phyloP scores from a whole-genome alignment of 2,113 vertebrate species.

The Malaclemys terrapin region DNA sequence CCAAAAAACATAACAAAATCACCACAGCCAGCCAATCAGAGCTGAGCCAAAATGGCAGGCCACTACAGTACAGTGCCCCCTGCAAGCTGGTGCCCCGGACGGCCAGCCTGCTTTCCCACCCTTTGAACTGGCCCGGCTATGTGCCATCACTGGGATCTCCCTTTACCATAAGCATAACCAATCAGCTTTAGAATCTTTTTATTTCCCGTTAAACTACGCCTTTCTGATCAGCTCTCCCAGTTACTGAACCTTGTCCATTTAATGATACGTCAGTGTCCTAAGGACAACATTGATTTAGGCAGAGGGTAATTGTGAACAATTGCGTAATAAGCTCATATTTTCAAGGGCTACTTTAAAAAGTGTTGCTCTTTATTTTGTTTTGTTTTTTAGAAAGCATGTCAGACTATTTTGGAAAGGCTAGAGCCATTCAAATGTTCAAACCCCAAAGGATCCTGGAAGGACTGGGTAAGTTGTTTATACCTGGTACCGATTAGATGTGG shows the following conservation, averaged over 20 bases:
- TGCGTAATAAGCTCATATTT: not conserved
- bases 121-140: not conserved
- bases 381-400: constrained; percentile 85
- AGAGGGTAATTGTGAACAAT: not conserved
- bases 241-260: constrained; percentile 18
- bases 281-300: constrained; percentile 12
- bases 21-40: not conserved
- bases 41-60: not conserved
- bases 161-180: not conserved
- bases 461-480: constrained; percentile 86
- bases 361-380: not conserved
- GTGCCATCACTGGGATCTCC: not conserved
- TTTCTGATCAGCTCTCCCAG: not conserved
- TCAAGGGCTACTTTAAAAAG: not conserved
- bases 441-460: constrained; percentile 90
- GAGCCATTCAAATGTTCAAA: constrained; percentile 87
- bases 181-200: not conserved
- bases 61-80: not conserved
- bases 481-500: not conserved
- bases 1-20: not conserved
- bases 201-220: not conserved
- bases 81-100: not conserved
- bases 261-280: not conserved
- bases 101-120: not conserved
- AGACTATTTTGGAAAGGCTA: constrained; percentile 86